Conservation (phyloP, 2,113 vertebrate genomes). For the Malurus cyaneus region DNA sequence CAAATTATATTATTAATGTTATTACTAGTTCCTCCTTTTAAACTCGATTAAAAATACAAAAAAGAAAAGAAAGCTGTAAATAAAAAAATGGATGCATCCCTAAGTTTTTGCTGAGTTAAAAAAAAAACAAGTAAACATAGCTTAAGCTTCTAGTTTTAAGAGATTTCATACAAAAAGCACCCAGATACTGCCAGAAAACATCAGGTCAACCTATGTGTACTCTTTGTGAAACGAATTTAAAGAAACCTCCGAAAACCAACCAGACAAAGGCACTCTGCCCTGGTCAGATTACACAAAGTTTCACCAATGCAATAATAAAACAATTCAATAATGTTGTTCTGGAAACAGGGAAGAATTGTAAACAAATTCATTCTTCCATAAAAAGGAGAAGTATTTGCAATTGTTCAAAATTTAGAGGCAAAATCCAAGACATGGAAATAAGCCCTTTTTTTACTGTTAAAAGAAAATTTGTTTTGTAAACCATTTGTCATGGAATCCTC, state of each 20-base stretch:
- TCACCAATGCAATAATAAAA: background rate
- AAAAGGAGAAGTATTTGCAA: slow-evolving; percentile 48
- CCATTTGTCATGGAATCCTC: background rate
- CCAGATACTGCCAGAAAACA: background rate
- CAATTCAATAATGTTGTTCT: slow-evolving; percentile 1
- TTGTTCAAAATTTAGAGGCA: slow-evolving; percentile 17
- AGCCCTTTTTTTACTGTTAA: background rate
- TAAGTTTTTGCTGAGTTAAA: background rate
- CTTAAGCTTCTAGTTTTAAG: background rate
- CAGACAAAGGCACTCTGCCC: background rate
- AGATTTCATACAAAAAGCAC: background rate
- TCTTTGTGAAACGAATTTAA: background rate
- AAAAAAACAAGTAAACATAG: background rate
- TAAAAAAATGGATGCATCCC: background rate
- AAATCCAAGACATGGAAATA: background rate
- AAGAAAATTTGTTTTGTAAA: background rate
- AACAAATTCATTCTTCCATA: slow-evolving; percentile 49
- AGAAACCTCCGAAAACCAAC: background rate
- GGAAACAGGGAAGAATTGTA: slow-evolving; percentile 5
- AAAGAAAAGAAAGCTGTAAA: background rate
- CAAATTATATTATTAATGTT: background rate
- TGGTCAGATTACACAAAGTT: background rate
- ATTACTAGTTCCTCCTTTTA: background rate
- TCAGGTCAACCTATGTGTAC: background rate
- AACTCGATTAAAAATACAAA: background rate